A percentile compares a stretch with the other conserved stretches of the same genome.
Evolutionary conservation across 2,888 invertebrate species (phyloP).

Genomic region (Brachylomia viminalis): DNA sequence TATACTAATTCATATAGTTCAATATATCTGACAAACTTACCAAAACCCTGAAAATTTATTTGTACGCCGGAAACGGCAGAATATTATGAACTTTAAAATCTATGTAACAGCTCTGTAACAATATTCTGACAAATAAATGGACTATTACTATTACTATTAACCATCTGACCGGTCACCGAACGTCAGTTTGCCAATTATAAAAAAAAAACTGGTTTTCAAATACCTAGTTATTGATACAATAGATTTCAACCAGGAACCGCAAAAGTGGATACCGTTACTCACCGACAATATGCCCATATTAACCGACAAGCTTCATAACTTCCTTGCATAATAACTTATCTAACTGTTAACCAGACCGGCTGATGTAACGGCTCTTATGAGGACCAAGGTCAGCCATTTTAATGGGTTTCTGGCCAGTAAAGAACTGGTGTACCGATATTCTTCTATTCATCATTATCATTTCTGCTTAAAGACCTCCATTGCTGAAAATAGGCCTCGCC

Average conservation of each 20-base stretch:
- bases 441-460: background rate
- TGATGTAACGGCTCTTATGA: slow-evolving; percentile 33
- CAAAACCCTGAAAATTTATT: too few relatives aligned
- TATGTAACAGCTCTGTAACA: too few relatives aligned
- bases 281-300: background rate
- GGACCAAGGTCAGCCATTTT: slow-evolving; percentile 47
- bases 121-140: too few relatives aligned
- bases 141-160: too few relatives aligned
- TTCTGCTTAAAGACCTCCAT: background rate
- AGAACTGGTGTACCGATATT: background rate
- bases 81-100: too few relatives aligned
- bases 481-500: background rate
- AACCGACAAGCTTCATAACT: slow-evolving; percentile 15
- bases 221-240: slow-evolving; percentile 10
- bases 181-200: background rate
- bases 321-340: slow-evolving; percentile 33
- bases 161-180: too few relatives aligned
- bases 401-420: background rate
- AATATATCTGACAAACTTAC: too few relatives aligned
- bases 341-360: slow-evolving; percentile 12
- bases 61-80: too few relatives aligned
- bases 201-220: background rate
- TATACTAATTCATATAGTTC: too few relatives aligned
- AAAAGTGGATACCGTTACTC: background rate
- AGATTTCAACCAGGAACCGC: background rate